Evolutionary conservation across 2,113 vertebrate species (phyloP).

Genomic region (Lonchura striata): DNA sequence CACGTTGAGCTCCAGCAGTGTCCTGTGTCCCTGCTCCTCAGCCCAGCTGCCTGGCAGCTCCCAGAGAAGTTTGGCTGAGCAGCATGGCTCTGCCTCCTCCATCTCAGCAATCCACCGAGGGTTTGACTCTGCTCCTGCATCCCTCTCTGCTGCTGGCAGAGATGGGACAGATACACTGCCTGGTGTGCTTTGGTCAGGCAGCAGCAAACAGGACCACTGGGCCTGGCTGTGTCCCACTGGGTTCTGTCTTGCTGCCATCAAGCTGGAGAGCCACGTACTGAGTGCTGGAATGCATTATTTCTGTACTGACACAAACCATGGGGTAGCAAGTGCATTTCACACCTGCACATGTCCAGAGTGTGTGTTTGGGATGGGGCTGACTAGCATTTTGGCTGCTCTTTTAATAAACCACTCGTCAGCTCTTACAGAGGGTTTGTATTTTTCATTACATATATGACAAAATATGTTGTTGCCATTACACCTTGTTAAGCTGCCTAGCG

Average conservation of each 20-base stretch:
- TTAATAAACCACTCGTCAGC: neutral
- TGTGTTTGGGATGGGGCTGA: neutral
- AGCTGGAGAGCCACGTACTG: neutral
- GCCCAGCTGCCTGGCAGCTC: neutral
- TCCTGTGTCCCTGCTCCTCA: neutral
- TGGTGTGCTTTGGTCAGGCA: fast-evolving
- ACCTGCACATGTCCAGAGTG: neutral
- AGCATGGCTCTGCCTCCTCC: neutral
- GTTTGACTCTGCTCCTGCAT: neutral
- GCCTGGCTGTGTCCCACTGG: neutral
- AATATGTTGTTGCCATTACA: conserved; percentile 47
- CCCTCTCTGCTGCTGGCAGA: fast-evolving
- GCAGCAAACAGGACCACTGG: neutral
- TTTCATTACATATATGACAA: neutral
- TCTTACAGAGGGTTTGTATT: neutral
- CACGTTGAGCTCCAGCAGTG: fast-evolving
- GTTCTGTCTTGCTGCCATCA: neutral
- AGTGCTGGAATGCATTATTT: neutral
- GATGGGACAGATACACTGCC: fast-evolving
- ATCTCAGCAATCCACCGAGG: neutral
- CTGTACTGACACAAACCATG: neutral
- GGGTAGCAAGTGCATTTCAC: neutral
- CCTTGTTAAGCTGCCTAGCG: conserved; percentile 38
- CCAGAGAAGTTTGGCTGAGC: neutral
- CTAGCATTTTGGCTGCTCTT: conserved; percentile 44